A percentile compares a stretch with the other conserved stretches of the same genome.
phyloP scores from a whole-genome alignment of 1,140 invertebrate species.

The Metopolophium dirhodum region DNA sequence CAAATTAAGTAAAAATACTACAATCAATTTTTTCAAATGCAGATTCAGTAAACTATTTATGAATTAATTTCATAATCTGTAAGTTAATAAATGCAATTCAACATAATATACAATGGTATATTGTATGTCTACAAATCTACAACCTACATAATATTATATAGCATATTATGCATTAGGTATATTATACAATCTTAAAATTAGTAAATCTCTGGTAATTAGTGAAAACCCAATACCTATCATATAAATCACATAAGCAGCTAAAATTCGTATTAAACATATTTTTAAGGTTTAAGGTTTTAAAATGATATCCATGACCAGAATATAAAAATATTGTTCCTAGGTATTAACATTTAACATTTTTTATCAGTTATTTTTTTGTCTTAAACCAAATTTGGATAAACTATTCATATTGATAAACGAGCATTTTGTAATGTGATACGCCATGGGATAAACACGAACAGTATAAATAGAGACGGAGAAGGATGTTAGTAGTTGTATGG shows the following conservation, averaged over 20 bases:
- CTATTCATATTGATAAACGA: background rate
- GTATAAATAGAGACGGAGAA: background rate
- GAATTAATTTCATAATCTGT: background rate
- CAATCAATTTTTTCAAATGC: background rate
- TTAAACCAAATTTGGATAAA: background rate
- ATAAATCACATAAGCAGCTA: background rate
- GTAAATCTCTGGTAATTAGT: too few relatives aligned
- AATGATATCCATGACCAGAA: background rate
- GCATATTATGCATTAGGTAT: background rate
- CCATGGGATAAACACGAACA: background rate
- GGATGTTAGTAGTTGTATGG: background rate
- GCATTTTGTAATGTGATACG: background rate
- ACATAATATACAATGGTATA: background rate
- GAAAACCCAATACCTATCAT: too few relatives aligned
- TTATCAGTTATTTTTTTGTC: background rate
- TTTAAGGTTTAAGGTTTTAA: background rate
- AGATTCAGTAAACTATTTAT: background rate
- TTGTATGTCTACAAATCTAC: background rate
- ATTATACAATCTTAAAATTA: background rate
- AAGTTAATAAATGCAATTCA: background rate
- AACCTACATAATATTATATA: background rate
- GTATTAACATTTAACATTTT: background rate
- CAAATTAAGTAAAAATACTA: background rate
- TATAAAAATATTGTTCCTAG: background rate
- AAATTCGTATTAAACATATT: background rate